Percentiles rank a stretch among this genome's conserved stretches.
Evolutionary conservation across 64 coral and sea anemone genomes (phyloP).

Genomic region (Dendrophyllia cribrosa): DNA sequence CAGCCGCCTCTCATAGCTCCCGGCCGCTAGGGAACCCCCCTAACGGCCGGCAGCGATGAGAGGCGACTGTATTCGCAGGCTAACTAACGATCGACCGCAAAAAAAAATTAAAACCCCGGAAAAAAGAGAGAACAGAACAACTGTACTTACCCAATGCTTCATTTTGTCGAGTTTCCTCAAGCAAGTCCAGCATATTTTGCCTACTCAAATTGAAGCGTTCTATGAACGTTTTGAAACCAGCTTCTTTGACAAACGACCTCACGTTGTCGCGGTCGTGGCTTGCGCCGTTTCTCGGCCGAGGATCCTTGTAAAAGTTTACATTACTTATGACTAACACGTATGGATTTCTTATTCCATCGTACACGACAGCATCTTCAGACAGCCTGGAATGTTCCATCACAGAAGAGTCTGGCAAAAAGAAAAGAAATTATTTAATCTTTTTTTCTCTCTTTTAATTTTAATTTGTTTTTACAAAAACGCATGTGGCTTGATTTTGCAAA

Average conservation of each 20-base stretch:
- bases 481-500: too few species aligned
- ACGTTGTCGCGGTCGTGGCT: slow-evolving; percentile 65
- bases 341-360: slow-evolving; percentile 86
- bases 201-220: slow-evolving; percentile 21
- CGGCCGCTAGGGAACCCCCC: too few species aligned
- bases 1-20: too few species aligned
- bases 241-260: slow-evolving; percentile 55
- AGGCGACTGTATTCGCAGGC: too few species aligned
- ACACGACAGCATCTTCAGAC: slow-evolving; percentile 39
- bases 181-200: slow-evolving; percentile 45
- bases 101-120: neutral
- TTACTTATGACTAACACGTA: slow-evolving; percentile 90
- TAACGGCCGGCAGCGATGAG: too few species aligned
- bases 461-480: too few species aligned
- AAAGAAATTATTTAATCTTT: neutral
- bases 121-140: neutral
- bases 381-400: neutral
- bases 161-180: slow-evolving; percentile 37
- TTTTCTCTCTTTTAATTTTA: too few species aligned
- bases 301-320: slow-evolving; percentile 62
- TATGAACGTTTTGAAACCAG: slow-evolving; percentile 59
- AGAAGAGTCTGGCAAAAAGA: neutral
- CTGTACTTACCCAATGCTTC: slow-evolving; percentile 33
- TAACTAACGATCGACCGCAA: too few species aligned
- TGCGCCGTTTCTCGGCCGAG: slow-evolving; percentile 78